These are phyloP conservation scores for Orthonyx spaldingii DNA, from an alignment of 2,113 vertebrate genomes.

Conservation along the genomic window DNA sequence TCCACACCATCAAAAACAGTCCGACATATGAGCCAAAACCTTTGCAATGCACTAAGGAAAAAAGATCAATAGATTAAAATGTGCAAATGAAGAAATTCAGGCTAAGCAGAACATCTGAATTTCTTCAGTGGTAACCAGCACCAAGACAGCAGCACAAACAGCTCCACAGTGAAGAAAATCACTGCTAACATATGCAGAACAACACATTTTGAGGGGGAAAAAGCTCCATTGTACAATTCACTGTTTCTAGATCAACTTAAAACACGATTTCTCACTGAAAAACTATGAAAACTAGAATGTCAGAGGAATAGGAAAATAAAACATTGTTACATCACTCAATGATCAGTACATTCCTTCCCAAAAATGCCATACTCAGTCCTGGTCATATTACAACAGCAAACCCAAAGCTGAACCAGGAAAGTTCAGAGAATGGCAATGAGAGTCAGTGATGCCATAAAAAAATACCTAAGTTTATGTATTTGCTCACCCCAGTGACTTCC, in stretches of 20 bases:
- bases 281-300: neutral
- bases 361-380: neutral
- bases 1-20: neutral
- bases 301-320: neutral
- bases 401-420: neutral
- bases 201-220: rapidly evolving
- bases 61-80: neutral
- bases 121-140: neutral
- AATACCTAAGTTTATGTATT: rapidly evolving
- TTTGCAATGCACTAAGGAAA: neutral
- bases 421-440: neutral
- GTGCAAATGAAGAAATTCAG: neutral
- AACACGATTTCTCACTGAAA: neutral
- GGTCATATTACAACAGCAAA: neutral
- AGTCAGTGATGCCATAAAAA: neutral
- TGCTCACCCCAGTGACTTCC: neutral
- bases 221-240: neutral
- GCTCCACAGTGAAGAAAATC: neutral
- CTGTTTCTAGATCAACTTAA: neutral
- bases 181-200: neutral
- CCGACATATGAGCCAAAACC: neutral
- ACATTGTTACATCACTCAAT: neutral
- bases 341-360: neutral
- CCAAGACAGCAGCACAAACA: neutral
- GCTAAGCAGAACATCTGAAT: neutral